Evolutionary conservation across 2,888 invertebrate species (phyloP), one percentile per base, ranked within the genome.

Genomic region (Mimumesa dahlbomi): DNA sequence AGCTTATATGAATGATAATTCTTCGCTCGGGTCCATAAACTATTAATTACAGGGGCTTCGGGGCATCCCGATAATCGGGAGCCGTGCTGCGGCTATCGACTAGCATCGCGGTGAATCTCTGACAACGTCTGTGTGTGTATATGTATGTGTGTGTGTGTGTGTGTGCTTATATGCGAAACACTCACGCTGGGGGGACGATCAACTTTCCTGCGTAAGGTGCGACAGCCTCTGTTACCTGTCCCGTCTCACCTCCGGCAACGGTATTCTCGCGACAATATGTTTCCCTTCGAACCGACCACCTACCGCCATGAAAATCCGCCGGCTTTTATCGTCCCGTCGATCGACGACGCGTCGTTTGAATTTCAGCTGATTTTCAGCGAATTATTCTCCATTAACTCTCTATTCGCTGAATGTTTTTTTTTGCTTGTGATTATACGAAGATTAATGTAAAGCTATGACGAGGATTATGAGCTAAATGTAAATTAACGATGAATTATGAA

Each of bases 1-100:
- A 22, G 38, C 38, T 14, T 34, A 67, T 82, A 79, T 77, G 78
- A 82, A 82, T 82, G 81, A 83, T 84, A 83, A 83, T 84, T 79
- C 75, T 73, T 73, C 61, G 57, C 34, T 53, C 64, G 68, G 54
- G 52, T 52, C 72, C 71, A 79, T 83, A 83, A 84, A 83, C 79
- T 83, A 83, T 84, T 84, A 83, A 82, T 83, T 83, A 82, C 81
- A 73, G 52, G 69, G 66, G 71, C 70, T 58, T 64, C 64, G 50
- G 58, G 63, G 69, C 57, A 69, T 69, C 69, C 69, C 65, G 81
- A 83, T 79, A 81, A 81, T 78, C 82, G 73, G 80, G 53, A 79
- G 72, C 73, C 73, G 70, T 70, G 71, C 38, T 42, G 58, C 57
- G 43, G 50, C 59, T 43, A 58, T 59, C 56, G 36, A n/a, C 45